Evolutionary conservation across 2,113 vertebrate genomes (phyloP).

Genomic region (Microcebus jonahi): DNA sequence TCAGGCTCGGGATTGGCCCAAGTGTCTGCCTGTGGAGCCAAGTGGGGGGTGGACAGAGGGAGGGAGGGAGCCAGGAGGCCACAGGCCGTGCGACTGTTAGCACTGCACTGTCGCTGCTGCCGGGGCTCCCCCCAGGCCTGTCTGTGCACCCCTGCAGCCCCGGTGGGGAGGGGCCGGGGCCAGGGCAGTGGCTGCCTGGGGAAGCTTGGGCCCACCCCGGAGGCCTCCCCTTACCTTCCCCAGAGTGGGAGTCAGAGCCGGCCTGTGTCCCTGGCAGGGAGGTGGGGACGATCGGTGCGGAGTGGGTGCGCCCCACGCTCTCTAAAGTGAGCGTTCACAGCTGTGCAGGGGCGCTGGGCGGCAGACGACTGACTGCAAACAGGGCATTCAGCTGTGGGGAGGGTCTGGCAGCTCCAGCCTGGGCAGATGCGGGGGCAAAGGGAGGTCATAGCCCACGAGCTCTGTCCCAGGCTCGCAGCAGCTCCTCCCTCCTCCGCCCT

Average conservation of each 20-base stretch:
- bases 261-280: not conserved
- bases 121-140: fast-evolving
- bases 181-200: fast-evolving
- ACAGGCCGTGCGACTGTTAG: fast-evolving
- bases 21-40: not conserved
- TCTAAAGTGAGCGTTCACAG: not conserved
- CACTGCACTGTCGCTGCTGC: not conserved
- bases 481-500: not conserved
- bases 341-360: fast-evolving
- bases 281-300: too few relatives aligned
- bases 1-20: conserved; percentile 62
- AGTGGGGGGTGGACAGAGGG: not conserved
- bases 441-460: not conserved
- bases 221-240: not conserved
- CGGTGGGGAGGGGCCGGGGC: fast-evolving
- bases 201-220: not conserved
- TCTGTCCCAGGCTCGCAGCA: not conserved
- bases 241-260: not conserved
- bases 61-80: not conserved
- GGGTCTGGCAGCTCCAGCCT: not conserved
- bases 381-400: not conserved
- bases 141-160: not conserved
- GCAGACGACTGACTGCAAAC: not conserved
- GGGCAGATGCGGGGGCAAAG: not conserved
- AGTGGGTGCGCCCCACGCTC: fast-evolving